Evolutionary conservation across 2,113 vertebrate genomes (phyloP).

Genomic region (Nematolebias whitei): DNA sequence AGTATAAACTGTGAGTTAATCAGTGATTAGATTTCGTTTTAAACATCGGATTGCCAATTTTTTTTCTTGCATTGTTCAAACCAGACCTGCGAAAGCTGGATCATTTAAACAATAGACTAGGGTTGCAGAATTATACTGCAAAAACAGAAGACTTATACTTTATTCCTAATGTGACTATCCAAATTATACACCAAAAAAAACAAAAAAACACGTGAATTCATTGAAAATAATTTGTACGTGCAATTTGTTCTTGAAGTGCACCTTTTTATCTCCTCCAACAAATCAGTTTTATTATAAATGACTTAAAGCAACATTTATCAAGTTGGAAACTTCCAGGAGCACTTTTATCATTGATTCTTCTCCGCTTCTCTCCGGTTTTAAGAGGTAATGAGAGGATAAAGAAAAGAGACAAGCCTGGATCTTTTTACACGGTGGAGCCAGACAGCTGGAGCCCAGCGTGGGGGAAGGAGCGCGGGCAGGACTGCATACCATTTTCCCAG

Average conservation of each 20-base stretch:
- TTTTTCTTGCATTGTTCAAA: too few relatives aligned
- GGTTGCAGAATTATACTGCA: too few relatives aligned
- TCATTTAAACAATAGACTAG: too few relatives aligned
- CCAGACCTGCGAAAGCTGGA: too few relatives aligned
- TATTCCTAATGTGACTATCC: too few relatives aligned
- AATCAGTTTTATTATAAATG: slow-evolving; percentile 18
- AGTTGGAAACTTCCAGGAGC: slow-evolving; percentile 60
- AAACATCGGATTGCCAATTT: too few relatives aligned
- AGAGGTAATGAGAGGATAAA: slow-evolving; percentile 72
- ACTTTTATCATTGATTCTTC: slow-evolving; percentile 68
- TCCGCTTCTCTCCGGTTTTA: slow-evolving; percentile 57
- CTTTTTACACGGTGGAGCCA: slow-evolving; percentile 77
- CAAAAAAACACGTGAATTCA: not conserved
- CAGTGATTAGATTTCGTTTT: too few relatives aligned
- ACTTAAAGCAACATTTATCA: slow-evolving; percentile 53
- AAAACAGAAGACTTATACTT: too few relatives aligned
- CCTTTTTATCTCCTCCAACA: slow-evolving; percentile 16
- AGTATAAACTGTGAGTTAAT: not conserved
- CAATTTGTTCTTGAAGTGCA: slow-evolving; percentile 2
- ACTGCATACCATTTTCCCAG: slow-evolving; percentile 68
- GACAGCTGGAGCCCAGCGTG: slow-evolving; percentile 75
- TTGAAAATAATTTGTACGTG: not conserved
- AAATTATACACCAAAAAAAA: too few relatives aligned
- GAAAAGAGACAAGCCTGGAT: slow-evolving; percentile 75
- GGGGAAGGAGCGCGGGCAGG: slow-evolving; percentile 50